Evolutionary conservation across 2,113 vertebrate species (phyloP), one percentile per base, ranked within the genome.

Genomic region (Smithornis capensis): DNA sequence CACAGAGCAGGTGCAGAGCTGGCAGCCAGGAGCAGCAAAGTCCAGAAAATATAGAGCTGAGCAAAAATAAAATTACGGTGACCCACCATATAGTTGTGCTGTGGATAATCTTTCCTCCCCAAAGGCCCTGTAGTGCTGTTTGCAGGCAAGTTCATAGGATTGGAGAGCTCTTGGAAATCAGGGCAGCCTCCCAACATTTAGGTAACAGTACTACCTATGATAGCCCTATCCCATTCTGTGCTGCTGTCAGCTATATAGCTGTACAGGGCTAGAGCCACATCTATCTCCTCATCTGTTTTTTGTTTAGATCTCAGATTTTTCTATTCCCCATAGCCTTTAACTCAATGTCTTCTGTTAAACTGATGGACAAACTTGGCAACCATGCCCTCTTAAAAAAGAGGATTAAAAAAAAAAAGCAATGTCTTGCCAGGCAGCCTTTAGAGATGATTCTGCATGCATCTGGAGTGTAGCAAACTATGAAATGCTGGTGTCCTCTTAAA

Each of bases 291-390:
- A 49, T 63, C 37, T 77, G n/a, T 0, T 83, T 63, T 91, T 82
- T 86, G 35, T 33, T 88, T 53, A 47, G 44, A 60, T 89, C 37
- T 68, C 14, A 6, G 33, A 57, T 75, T 91, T 95, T 89, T 65
- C 59, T 84, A 18, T 68, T 87, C 68, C 59, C 82, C 2, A 1
- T 47, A 63, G 78, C 45, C 59, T 92, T 83, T 95, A 90, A 94
- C 9, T 82, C 67, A 23, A 65, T 81, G 76, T 79, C 71, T 69
- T 77, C 65, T 47, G 44, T 78, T 59, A 96, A 97, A 85, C 27
- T 82, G 92, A 90, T 56, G 1, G 73, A 90, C 74, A 89, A 65
- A 44, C 63, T 83, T 97, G 95, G 94, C 86, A 95, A 67, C 33
- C 29, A 16, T 86, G 25, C 24, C 82, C 59, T 92, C 80, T 75